Base-by-base conservation (phyloP, 1,140 invertebrate genomes). In the Bombus polaris region DNA sequence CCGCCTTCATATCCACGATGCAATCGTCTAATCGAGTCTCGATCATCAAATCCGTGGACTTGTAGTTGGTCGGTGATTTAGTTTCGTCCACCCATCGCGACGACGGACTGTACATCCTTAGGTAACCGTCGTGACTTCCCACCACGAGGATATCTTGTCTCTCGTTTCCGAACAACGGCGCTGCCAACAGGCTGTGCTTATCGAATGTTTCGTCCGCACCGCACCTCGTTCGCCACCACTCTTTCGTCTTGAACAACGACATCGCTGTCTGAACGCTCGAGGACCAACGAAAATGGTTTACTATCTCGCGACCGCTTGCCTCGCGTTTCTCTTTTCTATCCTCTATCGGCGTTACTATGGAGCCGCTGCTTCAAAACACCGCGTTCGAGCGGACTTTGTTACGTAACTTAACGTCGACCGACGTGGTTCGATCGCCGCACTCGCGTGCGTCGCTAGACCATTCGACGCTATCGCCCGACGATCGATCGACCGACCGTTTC, bases 211-310 rank as follows among this genome's bases (percentile, higher is more conserved):
- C 97, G 53, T 96, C 94, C 47, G 96, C 95, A 28, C 97, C 97
- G 88, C 96, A 96, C 28, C 95, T 94, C 12, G 96, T 96, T 37
- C 96, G 95, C 98, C 98, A 98, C 96, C 97, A 97, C 86, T 98
- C 97, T 91, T 97, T 96, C 1, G 96, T 96, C 95, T 97, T 98
- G 94, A 98, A 98, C 68, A 98, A 94, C 35, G 97, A 98, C 98
- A 98, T 98, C 84, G 53, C 25, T 0, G 47, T 5, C n/a, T 2
- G 12, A 15, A 22, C 32, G 65, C 18, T 73, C n/a, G 25, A 22
- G 74, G 12, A 53, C 22, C 25, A 0, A n/a, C 65, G 5, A 32
- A n/a, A 66, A 32, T 1, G 44, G 1, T 53, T 53, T 22, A 22
- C 47, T 53, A 8, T 22, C 47, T 47, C 47, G 47, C 15, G 0